Evolutionary conservation across 2,888 invertebrate genomes (phyloP).

Genomic region (Amphimallon solstitiale): DNA sequence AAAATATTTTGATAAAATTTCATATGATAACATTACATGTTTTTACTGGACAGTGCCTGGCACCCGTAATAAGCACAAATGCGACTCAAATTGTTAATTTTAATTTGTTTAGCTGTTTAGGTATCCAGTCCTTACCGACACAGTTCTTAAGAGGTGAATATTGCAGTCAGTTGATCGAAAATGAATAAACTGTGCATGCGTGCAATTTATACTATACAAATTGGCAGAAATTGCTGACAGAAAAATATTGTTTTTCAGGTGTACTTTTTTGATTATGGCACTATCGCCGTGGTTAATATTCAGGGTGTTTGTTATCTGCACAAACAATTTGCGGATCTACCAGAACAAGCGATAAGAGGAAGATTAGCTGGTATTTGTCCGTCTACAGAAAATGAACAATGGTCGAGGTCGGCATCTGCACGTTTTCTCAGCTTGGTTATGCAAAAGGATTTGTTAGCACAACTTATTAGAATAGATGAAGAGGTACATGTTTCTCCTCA

Average conservation of each 20-base stretch:
- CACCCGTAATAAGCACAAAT: neutral
- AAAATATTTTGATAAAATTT: too few species aligned
- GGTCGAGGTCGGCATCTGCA: constrained; percentile 63
- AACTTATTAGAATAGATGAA: constrained; percentile 54
- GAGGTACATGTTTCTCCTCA: constrained; percentile 42
- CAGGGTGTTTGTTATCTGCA: constrained; percentile 59
- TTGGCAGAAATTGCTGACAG: too few species aligned
- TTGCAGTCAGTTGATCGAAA: too few species aligned
- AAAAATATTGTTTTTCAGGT: too few species aligned
- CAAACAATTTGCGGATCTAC: constrained; percentile 62
- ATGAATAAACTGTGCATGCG: too few species aligned
- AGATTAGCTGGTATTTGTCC: constrained; percentile 65
- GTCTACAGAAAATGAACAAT: constrained; percentile 60
- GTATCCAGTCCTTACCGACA: too few species aligned
- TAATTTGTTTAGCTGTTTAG: neutral
- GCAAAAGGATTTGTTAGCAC: constrained; percentile 61
- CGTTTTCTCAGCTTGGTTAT: constrained; percentile 61
- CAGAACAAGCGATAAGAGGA: constrained; percentile 67
- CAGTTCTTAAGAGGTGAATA: too few species aligned
- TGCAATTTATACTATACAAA: too few species aligned
- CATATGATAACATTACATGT: too few species aligned
- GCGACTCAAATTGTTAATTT: neutral
- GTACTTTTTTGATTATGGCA: constrained; percentile 70
- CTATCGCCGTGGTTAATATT: constrained; percentile 62
- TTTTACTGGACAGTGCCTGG: too few species aligned